Base-by-base conservation (phyloP, 2,888 invertebrate species). In the Hirtodrosophila confusa region DNA sequence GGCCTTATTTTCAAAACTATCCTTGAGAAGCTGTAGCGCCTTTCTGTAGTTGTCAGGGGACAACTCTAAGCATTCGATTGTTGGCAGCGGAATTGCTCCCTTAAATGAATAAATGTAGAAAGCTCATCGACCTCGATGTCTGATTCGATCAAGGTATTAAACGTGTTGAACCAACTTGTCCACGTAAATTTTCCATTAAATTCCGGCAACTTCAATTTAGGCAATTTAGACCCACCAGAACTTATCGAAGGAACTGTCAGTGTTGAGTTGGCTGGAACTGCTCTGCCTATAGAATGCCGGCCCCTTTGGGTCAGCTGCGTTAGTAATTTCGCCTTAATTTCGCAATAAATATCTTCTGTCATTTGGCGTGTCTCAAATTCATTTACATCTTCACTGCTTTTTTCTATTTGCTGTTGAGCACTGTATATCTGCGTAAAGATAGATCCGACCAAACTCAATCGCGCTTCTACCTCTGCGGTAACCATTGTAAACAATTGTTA, bases 51-150 rank as follows among this genome's bases (percentile, higher is more conserved):
- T 54, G 3, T 11, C 48, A 6, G 41, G 31, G 1, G 54, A 36
- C 9, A 61, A 10, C 24, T 61, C 37, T 23, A 61, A 48, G 17
- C 35, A 53, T 27, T 61, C 48, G 31, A 61, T 54, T 1, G 60
- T 39, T 10, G 29, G 11, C 17, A 53, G 31, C 2, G 62, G 50
- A 3, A 24, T 45, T 10, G 45, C 27, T 1, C 50, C 55, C 8
- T 55, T 27, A 50, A 45, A 27, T 63, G 50, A 24, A 63, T 31
- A 17, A 55, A 45, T 33, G 56, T 56, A 7, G 45, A 45, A 7
- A 63, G n/a, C 3, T 62, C 49, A 45, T 45, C 50, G 8, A 55
- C 8, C n/a, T 55, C 39, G 10, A 31, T 3, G 9, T 62, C 62
- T 10, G 49, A 33, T 4, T 45, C 45, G 9, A 60, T 40, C 1